Evolutionary conservation across 1,140 invertebrate species (phyloP), one percentile per base, ranked within the genome.

Genomic region (Leucophenga varia): DNA sequence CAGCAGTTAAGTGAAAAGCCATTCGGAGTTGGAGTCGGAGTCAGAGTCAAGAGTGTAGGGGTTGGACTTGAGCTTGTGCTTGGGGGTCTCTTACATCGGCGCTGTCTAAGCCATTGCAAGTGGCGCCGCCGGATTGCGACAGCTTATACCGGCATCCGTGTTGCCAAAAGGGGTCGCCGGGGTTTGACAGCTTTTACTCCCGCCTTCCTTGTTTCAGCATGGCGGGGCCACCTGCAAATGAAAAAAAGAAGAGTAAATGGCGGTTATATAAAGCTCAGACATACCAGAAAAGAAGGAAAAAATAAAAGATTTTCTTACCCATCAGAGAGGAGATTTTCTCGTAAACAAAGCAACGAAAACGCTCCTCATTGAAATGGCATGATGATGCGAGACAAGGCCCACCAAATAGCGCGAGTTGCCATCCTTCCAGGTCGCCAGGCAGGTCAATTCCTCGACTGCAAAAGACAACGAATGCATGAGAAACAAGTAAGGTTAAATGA

Each of bases 291-390:
- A n/a, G n/a, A n/a, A n/a, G n/a, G n/a, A n/a, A n/a, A n/a, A n/a
- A n/a, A n/a, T n/a, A n/a, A n/a, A n/a, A n/a, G n/a, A n/a, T n/a
- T n/a, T 30, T 8, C 36, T 36, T 64, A 74, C 71, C 71, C 61
- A 74, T 72, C 54, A 74, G 45, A 25, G 72, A 56, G 36, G 69
- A 74, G 40, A 72, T 85, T 78, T 88, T 87, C 77, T 93, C 90
- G 77, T 90, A 93, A 25, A 95, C 90, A 79, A 94, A 95, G 80
- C 93, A 95, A 50, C 92, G 81, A 77, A 91, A 95, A 45, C 89
- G 84, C 75, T 95, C 92, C 75, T 95, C 91, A 77, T 93, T 91
- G 88, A 89, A 46, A 89, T 89, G 31, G 89, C 88, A 76, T 91
- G 88, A 69, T 86, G 86, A 78, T 83, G 81, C 10, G 82, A 80